A percentile compares a stretch with the other conserved stretches of the same genome.
phyloP scores from a whole-genome alignment of 2,888 invertebrate genomes.

The Drosophila multiciliata region DNA sequence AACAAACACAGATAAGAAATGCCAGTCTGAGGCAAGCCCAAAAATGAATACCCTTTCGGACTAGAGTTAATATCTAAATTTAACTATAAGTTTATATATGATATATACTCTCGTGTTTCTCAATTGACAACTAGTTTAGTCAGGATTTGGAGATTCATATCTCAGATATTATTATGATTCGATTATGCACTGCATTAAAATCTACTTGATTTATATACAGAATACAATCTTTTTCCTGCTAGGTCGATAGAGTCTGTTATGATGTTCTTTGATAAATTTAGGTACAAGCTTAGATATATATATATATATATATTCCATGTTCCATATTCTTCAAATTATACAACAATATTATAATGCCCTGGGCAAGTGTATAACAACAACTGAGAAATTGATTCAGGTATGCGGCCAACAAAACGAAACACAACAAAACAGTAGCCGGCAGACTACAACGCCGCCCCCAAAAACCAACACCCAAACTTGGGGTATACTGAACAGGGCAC shows the following conservation, averaged over 20 bases:
- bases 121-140: background rate
- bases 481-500: conserved; percentile 2
- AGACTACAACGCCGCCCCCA: conserved; percentile 19
- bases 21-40: background rate
- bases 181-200: background rate
- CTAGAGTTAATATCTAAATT: background rate
- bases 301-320: background rate
- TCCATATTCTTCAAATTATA: background rate
- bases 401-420: conserved; percentile 36
- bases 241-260: background rate
- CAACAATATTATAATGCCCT: background rate
- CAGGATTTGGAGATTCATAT: background rate
- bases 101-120: background rate
- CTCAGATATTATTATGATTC: background rate
- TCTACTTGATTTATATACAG: background rate
- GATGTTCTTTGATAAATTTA: no score
- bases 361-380: conserved; percentile 14
- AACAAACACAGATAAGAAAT: background rate
- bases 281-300: background rate
- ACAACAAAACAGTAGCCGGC: conserved; percentile 15
- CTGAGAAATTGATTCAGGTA: conserved; percentile 71
- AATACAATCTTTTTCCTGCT: background rate
- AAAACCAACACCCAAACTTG: conserved; percentile 12
- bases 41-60: background rate
- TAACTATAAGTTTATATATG: background rate